Percentiles rank a stretch among this genome's conserved stretches.
Evolutionary conservation across 37 sponge, comb jelly and placozoan genomes (phyloP).

Genomic region (Beroe ovata): DNA sequence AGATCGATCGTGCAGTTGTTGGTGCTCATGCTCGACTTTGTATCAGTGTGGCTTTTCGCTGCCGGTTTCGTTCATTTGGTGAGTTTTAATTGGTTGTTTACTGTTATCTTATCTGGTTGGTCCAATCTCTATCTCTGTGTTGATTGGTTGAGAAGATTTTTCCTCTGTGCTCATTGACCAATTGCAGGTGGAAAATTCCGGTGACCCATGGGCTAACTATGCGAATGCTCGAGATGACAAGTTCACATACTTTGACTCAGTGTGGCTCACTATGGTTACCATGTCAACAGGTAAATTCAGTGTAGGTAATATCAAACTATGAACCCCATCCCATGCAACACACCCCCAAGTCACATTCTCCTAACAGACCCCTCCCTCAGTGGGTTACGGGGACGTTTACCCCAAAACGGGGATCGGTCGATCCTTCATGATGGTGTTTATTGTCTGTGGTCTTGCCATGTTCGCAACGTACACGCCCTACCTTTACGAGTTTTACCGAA

Average conservation of each 20-base stretch:
- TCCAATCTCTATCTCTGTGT: background rate
- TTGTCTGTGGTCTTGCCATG: constrained; percentile 65
- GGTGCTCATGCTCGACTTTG: constrained; percentile 54
- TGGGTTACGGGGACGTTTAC: constrained; percentile 56
- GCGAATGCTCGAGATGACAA: background rate
- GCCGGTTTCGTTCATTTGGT: constrained; percentile 55
- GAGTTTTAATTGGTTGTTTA: background rate
- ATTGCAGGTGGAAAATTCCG: constrained; percentile 47
- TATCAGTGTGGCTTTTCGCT: constrained; percentile 26
- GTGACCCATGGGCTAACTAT: constrained; percentile 43
- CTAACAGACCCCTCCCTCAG: background rate
- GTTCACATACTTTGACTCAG: constrained; percentile 55
- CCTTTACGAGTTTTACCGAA: constrained; percentile 60
- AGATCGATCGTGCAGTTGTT: constrained; percentile 49
- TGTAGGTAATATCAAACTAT: background rate
- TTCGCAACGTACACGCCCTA: constrained; percentile 64
- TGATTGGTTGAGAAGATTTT: background rate
- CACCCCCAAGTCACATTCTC: background rate
- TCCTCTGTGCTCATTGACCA: background rate
- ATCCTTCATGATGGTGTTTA: constrained; percentile 64
- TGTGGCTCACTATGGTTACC: constrained; percentile 67
- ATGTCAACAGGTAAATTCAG: constrained; percentile 26
- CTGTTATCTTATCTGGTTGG: no score
- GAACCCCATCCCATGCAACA: background rate
- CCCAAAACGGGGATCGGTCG: constrained; percentile 44